phyloP scores from a whole-genome alignment of 2,113 vertebrate genomes.

The Sula dactylatra region DNA sequence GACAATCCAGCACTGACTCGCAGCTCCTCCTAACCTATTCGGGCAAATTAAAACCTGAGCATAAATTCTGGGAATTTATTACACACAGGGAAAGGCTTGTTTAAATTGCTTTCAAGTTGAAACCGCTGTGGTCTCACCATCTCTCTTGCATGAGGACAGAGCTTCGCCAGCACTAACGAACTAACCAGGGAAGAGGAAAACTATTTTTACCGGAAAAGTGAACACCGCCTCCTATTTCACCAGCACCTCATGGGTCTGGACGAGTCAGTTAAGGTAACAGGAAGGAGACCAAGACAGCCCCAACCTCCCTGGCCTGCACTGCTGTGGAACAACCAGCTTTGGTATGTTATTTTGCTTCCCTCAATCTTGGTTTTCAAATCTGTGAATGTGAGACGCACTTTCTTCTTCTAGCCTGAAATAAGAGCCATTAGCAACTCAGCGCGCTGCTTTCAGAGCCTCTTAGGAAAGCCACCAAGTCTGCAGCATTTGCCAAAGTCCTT shows the following conservation, averaged over 20 bases:
- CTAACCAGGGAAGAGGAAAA: not conserved
- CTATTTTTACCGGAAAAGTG: not conserved
- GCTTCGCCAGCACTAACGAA: not conserved
- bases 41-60: not conserved
- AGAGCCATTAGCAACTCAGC: not conserved
- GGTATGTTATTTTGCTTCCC: not conserved
- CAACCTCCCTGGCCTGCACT: not conserved
- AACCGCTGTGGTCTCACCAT: not conserved
- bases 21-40: not conserved
- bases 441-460: not conserved
- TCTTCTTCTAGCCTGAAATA: not conserved
- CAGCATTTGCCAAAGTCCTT: not conserved
- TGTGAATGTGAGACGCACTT: not conserved
- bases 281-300: not conserved
- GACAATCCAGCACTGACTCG: not conserved
- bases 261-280: slow-evolving; percentile 4
- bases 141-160: not conserved
- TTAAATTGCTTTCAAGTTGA: not conserved
- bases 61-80: not conserved
- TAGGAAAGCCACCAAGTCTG: not conserved
- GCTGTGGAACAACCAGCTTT: not conserved
- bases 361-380: not conserved
- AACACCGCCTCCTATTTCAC: not conserved
- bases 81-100: not conserved
- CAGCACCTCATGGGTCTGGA: not conserved